phyloP scores from a whole-genome alignment of 35 echinoderm and acorn worm species.

The Heliocidaris erythrogramma region DNA sequence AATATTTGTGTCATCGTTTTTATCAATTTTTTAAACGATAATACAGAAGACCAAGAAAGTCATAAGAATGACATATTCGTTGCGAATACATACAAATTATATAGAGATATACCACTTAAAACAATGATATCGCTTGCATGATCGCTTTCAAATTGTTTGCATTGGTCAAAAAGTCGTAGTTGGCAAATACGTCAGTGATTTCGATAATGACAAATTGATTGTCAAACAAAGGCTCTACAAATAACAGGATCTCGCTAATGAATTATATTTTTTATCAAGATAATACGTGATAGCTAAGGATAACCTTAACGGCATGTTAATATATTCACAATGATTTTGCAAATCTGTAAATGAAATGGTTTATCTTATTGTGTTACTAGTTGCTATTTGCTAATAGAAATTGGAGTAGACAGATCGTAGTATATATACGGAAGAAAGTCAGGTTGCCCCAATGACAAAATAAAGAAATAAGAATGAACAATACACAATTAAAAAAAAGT shows the following conservation, averaged over 20 bases:
- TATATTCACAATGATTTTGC: not conserved
- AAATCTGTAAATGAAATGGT: no score
- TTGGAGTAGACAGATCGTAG: no score
- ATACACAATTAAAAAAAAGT: no score
- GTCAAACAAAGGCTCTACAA: not conserved
- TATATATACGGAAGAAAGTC: no score
- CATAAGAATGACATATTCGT: no score
- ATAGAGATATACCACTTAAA: not conserved
- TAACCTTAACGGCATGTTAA: not conserved
- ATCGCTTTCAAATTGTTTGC: not conserved
- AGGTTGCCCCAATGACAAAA: no score
- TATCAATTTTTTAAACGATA: no score
- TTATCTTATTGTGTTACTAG: no score
- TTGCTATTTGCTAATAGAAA: no score
- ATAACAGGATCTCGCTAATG: not conserved
- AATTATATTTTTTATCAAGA: not conserved
- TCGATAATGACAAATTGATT: not conserved
- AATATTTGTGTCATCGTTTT: no score
- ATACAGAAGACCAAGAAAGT: no score
- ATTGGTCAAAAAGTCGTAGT: not conserved
- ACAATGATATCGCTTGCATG: not conserved
- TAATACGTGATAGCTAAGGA: not conserved
- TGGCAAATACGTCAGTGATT: not conserved
- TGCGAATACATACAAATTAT: not conserved
- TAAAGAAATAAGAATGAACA: no score